These are phyloP conservation scores for Timema podura DNA, from an alignment of 2,888 invertebrate species.

Conservation along the genomic window DNA sequence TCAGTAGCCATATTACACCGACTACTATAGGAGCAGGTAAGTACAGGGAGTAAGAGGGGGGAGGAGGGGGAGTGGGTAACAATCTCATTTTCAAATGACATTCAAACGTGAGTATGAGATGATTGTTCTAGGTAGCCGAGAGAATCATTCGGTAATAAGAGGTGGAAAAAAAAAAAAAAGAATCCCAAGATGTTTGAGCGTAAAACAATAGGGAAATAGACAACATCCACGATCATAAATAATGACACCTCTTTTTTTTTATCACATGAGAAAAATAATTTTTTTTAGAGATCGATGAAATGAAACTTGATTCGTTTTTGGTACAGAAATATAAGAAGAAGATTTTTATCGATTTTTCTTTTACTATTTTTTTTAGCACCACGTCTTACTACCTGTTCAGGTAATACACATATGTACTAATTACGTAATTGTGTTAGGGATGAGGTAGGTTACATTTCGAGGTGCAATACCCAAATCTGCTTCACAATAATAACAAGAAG, in stretches of 20 bases:
- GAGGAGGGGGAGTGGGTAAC: not conserved
- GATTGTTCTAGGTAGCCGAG: conserved; percentile 16
- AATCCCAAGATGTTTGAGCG: not conserved
- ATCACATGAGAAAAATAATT: conserved; percentile 8
- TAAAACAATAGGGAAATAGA: conserved; percentile 11
- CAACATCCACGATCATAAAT: conserved; percentile 4
- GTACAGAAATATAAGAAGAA: no score
- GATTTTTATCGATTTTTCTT: no score
- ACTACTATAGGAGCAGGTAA: not conserved
- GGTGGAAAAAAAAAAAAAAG: not conserved
- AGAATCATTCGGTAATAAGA: not conserved
- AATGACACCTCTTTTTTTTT: not conserved
- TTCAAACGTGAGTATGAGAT: conserved; percentile 22
- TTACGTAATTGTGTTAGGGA: no score
- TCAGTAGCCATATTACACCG: not conserved
- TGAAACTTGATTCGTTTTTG: no score
- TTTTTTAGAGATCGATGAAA: no score
- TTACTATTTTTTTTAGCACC: no score
- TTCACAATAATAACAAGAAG: no score
- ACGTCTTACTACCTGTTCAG: no score
- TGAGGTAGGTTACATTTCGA: no score
- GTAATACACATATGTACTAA: no score
- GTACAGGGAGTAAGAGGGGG: conserved; percentile 12
- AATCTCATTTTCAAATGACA: conserved; percentile 22
- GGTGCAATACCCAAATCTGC: no score